These are phyloP conservation scores for Pantelozetes paolii DNA, from an alignment of 2,888 invertebrate genomes.

Conservation along the genomic window DNA sequence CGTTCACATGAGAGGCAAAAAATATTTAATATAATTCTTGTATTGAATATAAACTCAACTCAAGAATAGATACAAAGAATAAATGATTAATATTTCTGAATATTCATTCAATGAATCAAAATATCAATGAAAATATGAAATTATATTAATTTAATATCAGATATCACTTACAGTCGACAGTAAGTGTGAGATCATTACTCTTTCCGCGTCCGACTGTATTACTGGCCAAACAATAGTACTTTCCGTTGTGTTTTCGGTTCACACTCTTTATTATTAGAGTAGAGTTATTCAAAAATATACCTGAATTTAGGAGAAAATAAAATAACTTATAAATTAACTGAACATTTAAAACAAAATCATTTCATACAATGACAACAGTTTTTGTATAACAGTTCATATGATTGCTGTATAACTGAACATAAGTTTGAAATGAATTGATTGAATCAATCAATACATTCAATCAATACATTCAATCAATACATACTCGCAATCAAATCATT, in stretches of 20 bases:
- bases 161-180: constrained; percentile 35
- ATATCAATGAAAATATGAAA: background rate
- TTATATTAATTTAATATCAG: background rate
- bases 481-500: background rate
- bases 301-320: background rate
- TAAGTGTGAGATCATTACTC: constrained; percentile 32
- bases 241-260: constrained; percentile 43
- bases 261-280: background rate
- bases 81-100: too few relatives aligned
- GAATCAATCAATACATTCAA: constrained; percentile 7
- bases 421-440: too few relatives aligned
- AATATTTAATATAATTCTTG: too few relatives aligned
- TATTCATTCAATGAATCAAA: too few relatives aligned
- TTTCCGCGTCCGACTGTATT: constrained; percentile 37
- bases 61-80: too few relatives aligned
- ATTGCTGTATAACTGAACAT: too few relatives aligned
- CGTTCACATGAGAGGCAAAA: too few relatives aligned
- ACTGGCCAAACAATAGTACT: constrained; percentile 38
- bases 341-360: background rate
- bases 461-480: too few relatives aligned
- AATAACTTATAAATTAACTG: background rate
- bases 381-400: too few relatives aligned
- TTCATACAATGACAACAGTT: background rate
- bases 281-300: constrained; percentile 1
- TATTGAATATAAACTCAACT: too few relatives aligned